Base-by-base conservation (phyloP, 2,797 vertebrate species). In the Rhinichthys osculus region DNA sequence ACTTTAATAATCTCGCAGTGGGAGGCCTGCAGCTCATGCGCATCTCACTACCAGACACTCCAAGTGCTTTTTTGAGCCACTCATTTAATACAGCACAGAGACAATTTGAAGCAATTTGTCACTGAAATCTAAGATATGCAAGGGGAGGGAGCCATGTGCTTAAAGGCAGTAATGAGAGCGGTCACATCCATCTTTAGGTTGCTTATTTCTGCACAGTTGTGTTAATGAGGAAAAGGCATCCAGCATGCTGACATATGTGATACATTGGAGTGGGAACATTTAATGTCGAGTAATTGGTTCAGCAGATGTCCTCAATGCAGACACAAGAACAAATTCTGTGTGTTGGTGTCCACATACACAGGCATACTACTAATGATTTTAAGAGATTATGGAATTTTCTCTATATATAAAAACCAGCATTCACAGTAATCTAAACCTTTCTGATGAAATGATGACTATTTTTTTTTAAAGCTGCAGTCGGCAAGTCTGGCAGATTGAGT, bases 91-190 rank as follows among this genome's bases (percentile, higher is more conserved):
- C 89, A 86, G 85, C 59, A 33, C 42, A 21, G 73, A 89, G 84
- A 91, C 90, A 85, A 88, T 88, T 87, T 88, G 72, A 90, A 88
- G 87, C 85, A 67, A 90, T 91, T 91, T 87, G 85, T 88, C 88
- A 88, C 40, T 35, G 52, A 85, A 81, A 88, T 89, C 67, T 40
- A 69, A 83, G 86, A 81, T 83, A 57, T 40, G 21, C 33, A n/a
- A 33, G 66, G 54, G 81, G 82, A 79, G 71, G 85, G 78, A 40
- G 78, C 74, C 59, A 54, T 85, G 74, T 30, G 77, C 81, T 90
- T 84, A 87, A 89, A 90, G 73, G 66, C 52, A 27, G 73, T 87
- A 86, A 90, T 87, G 73, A 90, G 84, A 88, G 81, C 33, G 44
- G 78, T 80, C 40, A 52, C 89, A 90, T 91, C 89, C 14, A 90